A percentile compares a stretch with the other conserved stretches of the same genome.
Conservation (phyloP, 2,888 invertebrate species). For the Ichneumoninae sp. region DNA sequence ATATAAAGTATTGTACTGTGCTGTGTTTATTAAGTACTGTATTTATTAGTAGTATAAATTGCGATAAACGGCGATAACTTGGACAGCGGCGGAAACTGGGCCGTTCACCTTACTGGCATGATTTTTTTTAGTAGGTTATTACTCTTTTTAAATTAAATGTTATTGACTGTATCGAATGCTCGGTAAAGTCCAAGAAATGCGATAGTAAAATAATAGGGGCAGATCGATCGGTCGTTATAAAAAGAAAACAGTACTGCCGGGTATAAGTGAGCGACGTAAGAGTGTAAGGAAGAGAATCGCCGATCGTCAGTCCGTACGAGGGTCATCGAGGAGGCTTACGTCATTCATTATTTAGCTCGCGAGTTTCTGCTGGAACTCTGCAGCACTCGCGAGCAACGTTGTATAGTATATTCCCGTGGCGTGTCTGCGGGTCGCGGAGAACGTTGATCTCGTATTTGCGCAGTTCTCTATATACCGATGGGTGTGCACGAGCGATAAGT, state of each 20-base stretch:
- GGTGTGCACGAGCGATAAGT: not conserved
- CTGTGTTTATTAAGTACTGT: too few relatives aligned
- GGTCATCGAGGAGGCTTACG: slow-evolving; percentile 57
- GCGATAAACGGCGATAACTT: too few relatives aligned
- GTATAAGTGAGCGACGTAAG: slow-evolving; percentile 1
- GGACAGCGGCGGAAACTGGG: too few relatives aligned
- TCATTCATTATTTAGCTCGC: slow-evolving; percentile 61
- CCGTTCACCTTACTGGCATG: too few relatives aligned
- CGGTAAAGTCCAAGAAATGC: not conserved
- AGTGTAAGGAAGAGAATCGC: not conserved
- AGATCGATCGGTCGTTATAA: slow-evolving; percentile 1
- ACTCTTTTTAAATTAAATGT: not conserved
- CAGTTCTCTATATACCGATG: slow-evolving; percentile 1
- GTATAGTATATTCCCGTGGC: slow-evolving; percentile 13
- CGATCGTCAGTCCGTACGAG: slow-evolving; percentile 34
- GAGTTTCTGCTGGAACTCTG: slow-evolving; percentile 34
- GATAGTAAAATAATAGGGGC: not conserved
- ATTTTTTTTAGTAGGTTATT: not conserved
- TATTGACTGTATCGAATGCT: not conserved
- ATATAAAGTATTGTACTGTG: too few relatives aligned
- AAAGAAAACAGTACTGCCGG: slow-evolving; percentile 2
- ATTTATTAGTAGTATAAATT: too few relatives aligned
- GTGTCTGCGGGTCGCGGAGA: slow-evolving; percentile 44
- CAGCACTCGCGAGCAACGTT: not conserved
- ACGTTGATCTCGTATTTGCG: slow-evolving; percentile 42